These are phyloP conservation scores for Casuarius casuarius DNA, from an alignment of 2,113 vertebrate species.

Conservation along the genomic window DNA sequence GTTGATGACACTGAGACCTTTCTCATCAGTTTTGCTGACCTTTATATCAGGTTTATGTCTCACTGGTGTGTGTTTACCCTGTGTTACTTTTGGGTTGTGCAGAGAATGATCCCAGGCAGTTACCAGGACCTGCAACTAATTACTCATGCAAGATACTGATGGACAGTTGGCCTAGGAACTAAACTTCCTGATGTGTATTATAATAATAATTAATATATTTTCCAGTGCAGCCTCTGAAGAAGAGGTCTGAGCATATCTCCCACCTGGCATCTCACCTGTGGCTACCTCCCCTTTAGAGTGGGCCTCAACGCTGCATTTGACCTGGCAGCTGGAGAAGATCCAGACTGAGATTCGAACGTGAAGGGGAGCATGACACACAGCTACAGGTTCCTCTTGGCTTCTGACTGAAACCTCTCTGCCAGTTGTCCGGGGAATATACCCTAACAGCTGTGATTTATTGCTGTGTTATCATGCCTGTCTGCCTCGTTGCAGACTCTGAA, in stretches of 20 bases:
- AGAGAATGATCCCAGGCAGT: neutral
- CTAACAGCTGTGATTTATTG: conserved; percentile 67
- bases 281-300: neutral
- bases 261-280: neutral
- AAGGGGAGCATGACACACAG: neutral
- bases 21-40: neutral
- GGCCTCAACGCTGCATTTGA: neutral
- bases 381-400: conserved; percentile 42
- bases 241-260: neutral
- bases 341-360: neutral
- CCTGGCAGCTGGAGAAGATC: conserved; percentile 5
- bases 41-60: neutral
- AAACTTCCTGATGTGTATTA: neutral
- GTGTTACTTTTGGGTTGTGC: neutral
- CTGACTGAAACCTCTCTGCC: conserved; percentile 37
- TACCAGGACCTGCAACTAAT: neutral
- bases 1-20: neutral
- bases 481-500: conserved; percentile 47
- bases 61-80: neutral
- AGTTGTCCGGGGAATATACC: conserved; percentile 14
- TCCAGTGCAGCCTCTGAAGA: neutral
- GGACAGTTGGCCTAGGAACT: neutral
- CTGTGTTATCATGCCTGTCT: conserved; percentile 55
- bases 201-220: neutral
- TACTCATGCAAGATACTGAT: neutral